Conservation (phyloP, 2,797 vertebrate genomes). For the Gorsachius magnificus region DNA sequence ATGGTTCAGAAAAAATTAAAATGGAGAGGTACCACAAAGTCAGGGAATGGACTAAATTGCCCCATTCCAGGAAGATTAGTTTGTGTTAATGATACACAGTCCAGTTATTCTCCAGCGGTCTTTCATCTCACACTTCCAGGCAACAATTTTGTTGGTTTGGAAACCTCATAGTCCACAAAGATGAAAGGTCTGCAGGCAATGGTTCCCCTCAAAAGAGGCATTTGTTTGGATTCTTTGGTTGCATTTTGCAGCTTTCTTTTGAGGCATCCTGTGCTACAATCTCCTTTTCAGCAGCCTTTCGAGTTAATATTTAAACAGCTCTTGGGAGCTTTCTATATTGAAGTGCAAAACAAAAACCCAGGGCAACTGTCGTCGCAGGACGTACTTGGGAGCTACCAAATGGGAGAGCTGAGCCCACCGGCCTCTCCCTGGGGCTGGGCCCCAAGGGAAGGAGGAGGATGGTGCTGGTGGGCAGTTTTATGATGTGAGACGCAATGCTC, state of each 20-base stretch:
- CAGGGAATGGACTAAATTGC: neutral
- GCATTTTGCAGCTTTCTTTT: neutral
- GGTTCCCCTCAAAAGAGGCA: neutral
- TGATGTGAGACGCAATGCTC: neutral
- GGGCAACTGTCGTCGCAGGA: neutral
- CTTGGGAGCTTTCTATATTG: neutral
- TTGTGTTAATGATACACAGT: neutral
- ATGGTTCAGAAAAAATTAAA: neutral
- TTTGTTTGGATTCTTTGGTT: neutral
- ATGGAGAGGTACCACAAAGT: neutral
- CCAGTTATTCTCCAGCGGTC: neutral
- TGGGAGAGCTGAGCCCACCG: neutral
- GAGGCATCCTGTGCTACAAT: neutral
- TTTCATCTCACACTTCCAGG: neutral
- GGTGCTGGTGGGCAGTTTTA: neutral
- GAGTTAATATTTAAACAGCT: neutral
- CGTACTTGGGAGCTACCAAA: neutral
- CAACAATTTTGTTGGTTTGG: neutral
- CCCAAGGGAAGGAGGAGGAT: neutral
- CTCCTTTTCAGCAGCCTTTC: neutral
- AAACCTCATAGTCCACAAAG: neutral
- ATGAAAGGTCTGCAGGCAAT: neutral
- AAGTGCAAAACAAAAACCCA: neutral
- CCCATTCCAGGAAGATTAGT: neutral
- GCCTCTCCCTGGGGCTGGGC: neutral